Percentiles rank a stretch among this genome's conserved stretches.
These are phyloP conservation scores for Cabera pusaria DNA, from an alignment of 2,888 invertebrate genomes.

Conservation along the genomic window DNA sequence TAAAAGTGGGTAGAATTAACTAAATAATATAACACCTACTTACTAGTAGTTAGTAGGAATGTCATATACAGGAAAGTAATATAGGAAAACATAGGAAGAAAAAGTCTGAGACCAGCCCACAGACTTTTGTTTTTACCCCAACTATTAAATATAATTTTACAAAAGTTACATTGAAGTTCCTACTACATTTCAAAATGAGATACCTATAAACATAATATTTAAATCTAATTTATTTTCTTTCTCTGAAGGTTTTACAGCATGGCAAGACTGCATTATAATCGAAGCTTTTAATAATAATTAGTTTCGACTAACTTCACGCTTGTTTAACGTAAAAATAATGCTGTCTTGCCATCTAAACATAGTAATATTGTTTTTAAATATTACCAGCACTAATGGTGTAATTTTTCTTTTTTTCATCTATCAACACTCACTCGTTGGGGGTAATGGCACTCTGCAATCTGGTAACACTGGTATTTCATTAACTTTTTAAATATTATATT, in stretches of 20 bases:
- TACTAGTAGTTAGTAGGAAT: too few species aligned
- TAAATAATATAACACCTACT: too few species aligned
- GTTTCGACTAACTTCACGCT: conserved; percentile 40
- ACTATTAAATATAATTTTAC: too few species aligned
- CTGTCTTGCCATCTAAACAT: conserved; percentile 56
- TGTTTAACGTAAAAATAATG: conserved; percentile 49
- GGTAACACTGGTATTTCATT: conserved; percentile 77
- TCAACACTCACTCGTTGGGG: conserved; percentile 79
- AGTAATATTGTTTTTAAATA: conserved; percentile 22
- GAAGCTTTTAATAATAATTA: conserved; percentile 25
- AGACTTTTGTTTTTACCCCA: too few species aligned
- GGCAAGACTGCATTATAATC: conserved; percentile 65
- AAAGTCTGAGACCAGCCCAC: too few species aligned
- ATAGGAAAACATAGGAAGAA: too few species aligned
- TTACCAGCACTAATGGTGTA: conserved; percentile 64
- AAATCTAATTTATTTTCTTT: too few species aligned
- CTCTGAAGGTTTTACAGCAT: conserved; percentile 38
- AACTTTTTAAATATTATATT: conserved; percentile 41
- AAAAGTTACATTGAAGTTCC: too few species aligned
- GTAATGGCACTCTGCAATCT: conserved; percentile 80
- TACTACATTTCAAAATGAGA: too few species aligned
- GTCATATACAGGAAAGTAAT: too few species aligned
- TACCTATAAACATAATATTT: too few species aligned
- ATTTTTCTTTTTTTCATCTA: conserved; percentile 77
- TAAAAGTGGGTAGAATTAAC: too few species aligned